Evolutionary conservation across 2,797 vertebrate genomes (phyloP).

Genomic region (Pantherophis alleghaniensis): DNA sequence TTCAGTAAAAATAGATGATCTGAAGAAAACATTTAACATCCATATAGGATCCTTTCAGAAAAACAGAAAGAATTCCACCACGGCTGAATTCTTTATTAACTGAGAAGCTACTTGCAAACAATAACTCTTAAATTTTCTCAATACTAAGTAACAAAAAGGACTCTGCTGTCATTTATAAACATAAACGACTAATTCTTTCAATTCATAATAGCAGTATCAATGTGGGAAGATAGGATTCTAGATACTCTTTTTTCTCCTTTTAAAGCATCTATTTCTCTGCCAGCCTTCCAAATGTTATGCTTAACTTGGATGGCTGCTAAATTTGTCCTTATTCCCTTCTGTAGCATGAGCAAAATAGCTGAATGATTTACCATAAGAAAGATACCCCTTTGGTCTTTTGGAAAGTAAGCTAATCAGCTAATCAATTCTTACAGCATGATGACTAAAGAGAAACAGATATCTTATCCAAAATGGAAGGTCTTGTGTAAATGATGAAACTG

Average conservation of each 20-base stretch:
- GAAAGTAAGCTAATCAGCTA: background rate
- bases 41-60: background rate
- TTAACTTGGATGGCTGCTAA: background rate
- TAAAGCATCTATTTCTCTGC: background rate
- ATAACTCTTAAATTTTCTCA: background rate
- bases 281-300: background rate
- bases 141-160: background rate
- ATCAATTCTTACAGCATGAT: background rate
- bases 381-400: background rate
- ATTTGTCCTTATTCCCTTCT: background rate
- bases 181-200: background rate
- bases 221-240: background rate
- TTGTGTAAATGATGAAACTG: background rate
- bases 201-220: background rate
- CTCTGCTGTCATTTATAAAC: background rate
- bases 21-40: background rate
- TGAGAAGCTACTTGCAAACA: background rate
- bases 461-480: background rate
- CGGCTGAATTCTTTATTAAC: background rate
- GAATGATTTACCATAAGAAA: background rate
- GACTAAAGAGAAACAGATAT: background rate
- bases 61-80: background rate
- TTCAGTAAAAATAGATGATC: background rate
- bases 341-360: background rate
- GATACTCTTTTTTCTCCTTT: background rate